Conservation (phyloP, 2,888 invertebrate species). For the Camptogramma bilineatum region DNA sequence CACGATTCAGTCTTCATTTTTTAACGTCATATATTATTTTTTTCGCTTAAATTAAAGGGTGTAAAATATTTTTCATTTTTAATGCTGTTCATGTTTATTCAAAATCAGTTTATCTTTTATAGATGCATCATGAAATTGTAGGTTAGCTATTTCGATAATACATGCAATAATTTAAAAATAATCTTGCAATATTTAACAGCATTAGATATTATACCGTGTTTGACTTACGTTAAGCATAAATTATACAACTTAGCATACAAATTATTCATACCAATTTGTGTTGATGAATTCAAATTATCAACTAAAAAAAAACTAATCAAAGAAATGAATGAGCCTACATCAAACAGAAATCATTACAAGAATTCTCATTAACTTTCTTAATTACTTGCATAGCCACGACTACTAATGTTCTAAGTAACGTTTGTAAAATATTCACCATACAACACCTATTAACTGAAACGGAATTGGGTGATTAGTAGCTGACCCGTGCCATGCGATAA, state of each 20-base stretch:
- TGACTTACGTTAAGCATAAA: not conserved
- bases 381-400: conserved; percentile 24
- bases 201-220: too few relatives aligned
- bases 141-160: too few relatives aligned
- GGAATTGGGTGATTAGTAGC: conserved; percentile 41
- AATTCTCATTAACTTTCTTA: conserved; percentile 19
- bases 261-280: not conserved
- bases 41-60: too few relatives aligned
- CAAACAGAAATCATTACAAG: conserved; percentile 11
- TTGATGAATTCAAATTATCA: not conserved
- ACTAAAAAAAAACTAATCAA: conserved; percentile 10
- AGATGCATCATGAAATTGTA: too few relatives aligned
- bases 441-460: conserved; percentile 38
- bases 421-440: conserved; percentile 36
- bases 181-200: too few relatives aligned
- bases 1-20: too few relatives aligned
- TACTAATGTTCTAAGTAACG: conserved; percentile 24
- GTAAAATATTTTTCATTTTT: too few relatives aligned
- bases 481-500: conserved; percentile 30
- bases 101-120: too few relatives aligned
- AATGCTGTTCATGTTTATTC: too few relatives aligned
- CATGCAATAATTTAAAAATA: too few relatives aligned
- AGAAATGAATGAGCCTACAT: conserved; percentile 10
- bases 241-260: not conserved
- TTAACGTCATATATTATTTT: too few relatives aligned